Conservation (phyloP, 2,797 vertebrate species). For the Alosa sapidissima region DNA sequence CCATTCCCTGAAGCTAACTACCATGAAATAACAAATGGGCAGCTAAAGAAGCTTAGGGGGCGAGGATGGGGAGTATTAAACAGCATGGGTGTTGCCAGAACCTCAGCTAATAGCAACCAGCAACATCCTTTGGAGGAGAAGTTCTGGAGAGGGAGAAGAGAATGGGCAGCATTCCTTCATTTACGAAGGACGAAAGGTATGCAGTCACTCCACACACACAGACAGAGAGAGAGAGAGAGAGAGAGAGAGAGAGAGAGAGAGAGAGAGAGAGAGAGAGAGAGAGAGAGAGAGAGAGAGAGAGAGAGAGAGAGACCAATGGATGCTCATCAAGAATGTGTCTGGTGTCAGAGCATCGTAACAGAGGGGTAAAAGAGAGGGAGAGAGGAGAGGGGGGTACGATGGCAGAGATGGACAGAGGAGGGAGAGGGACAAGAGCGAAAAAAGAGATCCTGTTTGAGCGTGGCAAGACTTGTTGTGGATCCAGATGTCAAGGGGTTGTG, state of each 20-base stretch:
- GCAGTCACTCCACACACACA: conserved; percentile 27
- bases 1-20: not conserved
- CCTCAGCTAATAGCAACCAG: not conserved
- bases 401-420: not conserved
- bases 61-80: not conserved
- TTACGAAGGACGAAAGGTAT: not conserved
- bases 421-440: not conserved
- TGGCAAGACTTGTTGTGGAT: not conserved
- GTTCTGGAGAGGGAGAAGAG: not conserved
- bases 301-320: conserved; percentile 19
- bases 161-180: not conserved
- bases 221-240: conserved; percentile 33
- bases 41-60: not conserved
- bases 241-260: too few relatives aligned
- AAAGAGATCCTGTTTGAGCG: not conserved
- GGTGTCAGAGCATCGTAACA: conserved; percentile 1
- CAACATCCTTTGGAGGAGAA: not conserved
- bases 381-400: not conserved
- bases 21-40: not conserved
- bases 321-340: conserved; percentile 29
- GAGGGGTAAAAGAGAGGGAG: not conserved
- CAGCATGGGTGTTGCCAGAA: not conserved
- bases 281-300: too few relatives aligned
- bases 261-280: too few relatives aligned
- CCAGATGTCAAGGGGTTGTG: not conserved